Conservation (phyloP, 2,797 vertebrate genomes). For the Myotis planiceps region DNA sequence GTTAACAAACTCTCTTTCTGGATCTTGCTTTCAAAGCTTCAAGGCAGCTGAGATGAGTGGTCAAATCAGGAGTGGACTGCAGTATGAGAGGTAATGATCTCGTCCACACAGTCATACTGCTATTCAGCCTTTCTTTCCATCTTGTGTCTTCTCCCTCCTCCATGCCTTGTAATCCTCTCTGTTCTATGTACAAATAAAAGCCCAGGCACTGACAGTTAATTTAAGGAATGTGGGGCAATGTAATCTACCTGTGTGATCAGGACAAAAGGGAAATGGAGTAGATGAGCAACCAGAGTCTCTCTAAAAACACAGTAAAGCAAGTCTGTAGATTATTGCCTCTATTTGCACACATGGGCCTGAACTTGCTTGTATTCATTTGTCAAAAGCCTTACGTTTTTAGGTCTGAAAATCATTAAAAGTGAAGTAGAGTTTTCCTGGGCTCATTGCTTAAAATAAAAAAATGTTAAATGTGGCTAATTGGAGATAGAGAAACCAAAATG, state of each 20-base stretch:
- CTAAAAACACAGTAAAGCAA: background rate
- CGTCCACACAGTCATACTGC: background rate
- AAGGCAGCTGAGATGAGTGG: background rate
- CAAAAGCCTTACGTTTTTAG: background rate
- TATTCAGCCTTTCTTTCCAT: background rate
- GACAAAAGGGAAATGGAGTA: background rate
- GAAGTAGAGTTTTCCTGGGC: background rate
- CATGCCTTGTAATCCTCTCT: background rate
- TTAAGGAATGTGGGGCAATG: background rate
- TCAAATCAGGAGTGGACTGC: background rate
- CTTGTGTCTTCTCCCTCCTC: background rate
- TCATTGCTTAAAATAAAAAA: background rate
- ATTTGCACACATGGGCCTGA: background rate
- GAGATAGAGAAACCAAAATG: background rate
- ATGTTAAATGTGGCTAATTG: background rate
- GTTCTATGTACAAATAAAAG: background rate
- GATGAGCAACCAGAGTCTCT: background rate
- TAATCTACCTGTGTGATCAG: background rate
- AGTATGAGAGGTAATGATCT: background rate
- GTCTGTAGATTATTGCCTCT: background rate
- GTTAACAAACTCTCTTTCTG: background rate
- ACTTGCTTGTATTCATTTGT: background rate
- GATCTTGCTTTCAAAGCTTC: background rate
- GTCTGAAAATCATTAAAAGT: background rate
- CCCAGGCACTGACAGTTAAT: background rate